These are phyloP conservation scores for Caenorhabditis inopinata DNA, from an alignment of 1,140 invertebrate genomes.

Conservation along the genomic window DNA sequence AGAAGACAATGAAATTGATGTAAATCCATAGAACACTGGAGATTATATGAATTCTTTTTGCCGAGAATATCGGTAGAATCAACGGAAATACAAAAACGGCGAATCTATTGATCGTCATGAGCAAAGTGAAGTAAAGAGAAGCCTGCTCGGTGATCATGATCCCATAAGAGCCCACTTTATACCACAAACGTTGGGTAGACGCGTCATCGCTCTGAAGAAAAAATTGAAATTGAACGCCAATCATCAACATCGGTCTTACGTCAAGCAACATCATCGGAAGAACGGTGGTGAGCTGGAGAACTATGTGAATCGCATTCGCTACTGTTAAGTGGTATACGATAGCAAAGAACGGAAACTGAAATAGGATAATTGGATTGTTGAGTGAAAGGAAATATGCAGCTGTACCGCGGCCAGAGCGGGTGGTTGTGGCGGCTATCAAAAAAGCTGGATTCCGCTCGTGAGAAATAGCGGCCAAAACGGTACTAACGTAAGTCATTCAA, in stretches of 20 bases:
- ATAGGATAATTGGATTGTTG: too few species aligned
- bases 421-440: too few species aligned
- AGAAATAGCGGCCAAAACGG: too few species aligned
- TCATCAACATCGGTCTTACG: too few species aligned
- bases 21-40: conserved; percentile 18
- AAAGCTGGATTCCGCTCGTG: too few species aligned
- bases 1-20: conserved; percentile 20
- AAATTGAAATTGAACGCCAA: too few species aligned
- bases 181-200: neutral
- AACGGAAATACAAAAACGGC: conserved; percentile 22
- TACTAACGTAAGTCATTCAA: too few species aligned
- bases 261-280: conserved; percentile 30
- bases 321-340: conserved; percentile 33
- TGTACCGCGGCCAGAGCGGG: too few species aligned
- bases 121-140: conserved; percentile 27
- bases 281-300: neutral
- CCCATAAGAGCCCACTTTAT: conserved; percentile 1
- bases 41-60: conserved; percentile 2
- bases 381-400: too few species aligned
- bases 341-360: conserved; percentile 37
- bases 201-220: conserved; percentile 6
- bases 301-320: conserved; percentile 23
- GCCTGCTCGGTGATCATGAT: conserved; percentile 24
- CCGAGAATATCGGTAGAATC: neutral
- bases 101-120: conserved; percentile 39